Base-by-base conservation (phyloP, 2,797 vertebrate genomes). In the Tenualosa ilisha region DNA sequence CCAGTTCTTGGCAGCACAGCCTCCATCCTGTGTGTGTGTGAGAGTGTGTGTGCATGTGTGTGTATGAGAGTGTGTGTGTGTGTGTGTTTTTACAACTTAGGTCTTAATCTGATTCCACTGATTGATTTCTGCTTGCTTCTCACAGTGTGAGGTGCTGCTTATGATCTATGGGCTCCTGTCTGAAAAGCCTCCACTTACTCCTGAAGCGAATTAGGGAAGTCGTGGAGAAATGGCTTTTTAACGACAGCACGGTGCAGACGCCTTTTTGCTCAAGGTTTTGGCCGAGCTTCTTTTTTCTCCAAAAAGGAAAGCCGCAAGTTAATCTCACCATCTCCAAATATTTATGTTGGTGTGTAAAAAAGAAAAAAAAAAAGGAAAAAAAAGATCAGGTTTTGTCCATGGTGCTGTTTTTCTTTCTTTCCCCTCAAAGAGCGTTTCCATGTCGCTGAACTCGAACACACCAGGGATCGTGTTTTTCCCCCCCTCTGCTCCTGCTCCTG, bases 341-440 rank as follows among this genome's bases (percentile, higher is more conserved):
- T 90, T 90, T 89, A 88, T 82, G 83, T 83, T 85, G 82, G 82
- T 56, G 82, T 89, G 72, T 86, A 85, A 87, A 89, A 85, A 37
- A 13, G 17, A 46, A 46, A 7, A 7, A 46, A 7, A 7, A 46
- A 46, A 46, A 3, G 31, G n/a, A 31, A 72, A 75, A 40, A 59
- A 75, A 75, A 40, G 15, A 15, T 15, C 31, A 20, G 15, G 13
- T 75, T 75, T 75, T 75, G 68, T 75, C 31, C 37, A 31, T 17
- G 13, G 13, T 68, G 65, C 4, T 4, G 31, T 75, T 75, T 75
- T 75, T 40, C 15, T 75, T 75, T 43, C 51, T 53, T 51, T 2
- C 51, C 40, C 37, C 68, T 75, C 63, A 37, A 37, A 68, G 63
- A 31, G 0, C 37, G 31, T 75, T 75, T 75, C 68, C 68, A 75